These are phyloP conservation scores for Apodemus sylvaticus DNA, from an alignment of 2,113 vertebrate genomes.

Conservation along the genomic window DNA sequence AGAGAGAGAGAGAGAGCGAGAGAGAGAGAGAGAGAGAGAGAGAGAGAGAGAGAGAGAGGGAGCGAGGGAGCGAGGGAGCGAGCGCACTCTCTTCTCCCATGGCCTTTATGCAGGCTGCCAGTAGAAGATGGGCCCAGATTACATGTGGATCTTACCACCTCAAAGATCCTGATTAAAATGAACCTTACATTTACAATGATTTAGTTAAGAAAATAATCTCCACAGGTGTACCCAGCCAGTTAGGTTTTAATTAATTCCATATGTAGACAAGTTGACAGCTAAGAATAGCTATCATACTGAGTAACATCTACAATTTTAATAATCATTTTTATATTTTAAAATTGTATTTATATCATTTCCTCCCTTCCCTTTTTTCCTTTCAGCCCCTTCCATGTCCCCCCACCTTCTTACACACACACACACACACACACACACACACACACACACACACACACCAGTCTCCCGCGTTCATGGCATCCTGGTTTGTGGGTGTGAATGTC, in stretches of 20 bases:
- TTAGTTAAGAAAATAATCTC: not conserved
- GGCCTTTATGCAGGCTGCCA: not conserved
- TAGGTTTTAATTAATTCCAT: not conserved
- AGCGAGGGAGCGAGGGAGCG: too few species aligned
- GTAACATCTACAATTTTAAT: not conserved
- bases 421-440: too few species aligned
- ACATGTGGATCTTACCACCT: not conserved
- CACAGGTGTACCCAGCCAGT: not conserved
- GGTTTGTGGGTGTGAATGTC: not conserved
- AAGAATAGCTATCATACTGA: not conserved
- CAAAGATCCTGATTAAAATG: not conserved
- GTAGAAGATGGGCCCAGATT: not conserved
- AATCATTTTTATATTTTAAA: not conserved
- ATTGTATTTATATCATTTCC: not conserved
- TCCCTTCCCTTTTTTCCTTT: not conserved
- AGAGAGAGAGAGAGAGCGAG: too few species aligned
- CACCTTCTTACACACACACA: too few species aligned
- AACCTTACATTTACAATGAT: not conserved
- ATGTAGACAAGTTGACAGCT: not conserved
- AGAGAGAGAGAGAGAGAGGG: too few species aligned
- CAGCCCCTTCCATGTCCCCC: not conserved
- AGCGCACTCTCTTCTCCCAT: not conserved
- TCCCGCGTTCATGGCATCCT: not conserved
- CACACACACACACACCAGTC: too few species aligned
- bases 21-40: too few species aligned